Base-by-base conservation (phyloP, 2,113 vertebrate species). In the Cyanocitta stelleri region DNA sequence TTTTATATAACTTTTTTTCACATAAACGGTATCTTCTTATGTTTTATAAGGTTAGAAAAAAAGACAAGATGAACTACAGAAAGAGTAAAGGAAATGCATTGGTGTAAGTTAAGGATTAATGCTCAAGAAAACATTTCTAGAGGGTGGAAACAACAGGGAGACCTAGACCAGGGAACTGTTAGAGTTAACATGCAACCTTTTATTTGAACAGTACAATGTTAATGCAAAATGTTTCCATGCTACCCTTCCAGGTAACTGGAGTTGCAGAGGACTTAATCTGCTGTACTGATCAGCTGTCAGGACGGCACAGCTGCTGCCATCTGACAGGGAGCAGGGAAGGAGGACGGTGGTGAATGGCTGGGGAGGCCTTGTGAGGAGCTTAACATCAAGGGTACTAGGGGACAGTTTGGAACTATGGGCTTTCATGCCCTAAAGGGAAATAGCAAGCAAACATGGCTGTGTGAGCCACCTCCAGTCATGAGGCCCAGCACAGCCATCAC, bases 291-390 rank as follows among this genome's bases (percentile, higher is more conserved):
- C 6, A 37, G 11, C 12, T 32, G n/a, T n/a, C 54, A 73, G 81
- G 63, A 22, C 0, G 0, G 33, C 29, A 69, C 22, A 46, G 61
- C 26, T 1, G 1, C 27, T 67, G 51, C 51, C 46, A 11, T 32
- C 46, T 83, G 58, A 4, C 20, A 44, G 44, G 39, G 33, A 41
- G 13, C 0, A 3, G 19, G 71, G 33, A 33, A 30, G 48, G 69
- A 37, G 35, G n/a, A n/a, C 0, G 2, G 1, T n/a, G n/a, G 1
- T 22, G 20, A 58, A 16, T 17, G 9, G 4, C 54, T 64, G 24
- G 43, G 33, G 32, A 76, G 62, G 37, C 59, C 23, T 49, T 39
- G 46, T 17, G 33, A 76, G 66, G 11, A 71, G 21, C 29, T 76
- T 72, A 44, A 48, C 71, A 67, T 6, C 26, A 20, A 26, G 18